These are phyloP conservation scores for Solenopsis invicta DNA, from an alignment of 1,140 invertebrate species.

Conservation along the genomic window DNA sequence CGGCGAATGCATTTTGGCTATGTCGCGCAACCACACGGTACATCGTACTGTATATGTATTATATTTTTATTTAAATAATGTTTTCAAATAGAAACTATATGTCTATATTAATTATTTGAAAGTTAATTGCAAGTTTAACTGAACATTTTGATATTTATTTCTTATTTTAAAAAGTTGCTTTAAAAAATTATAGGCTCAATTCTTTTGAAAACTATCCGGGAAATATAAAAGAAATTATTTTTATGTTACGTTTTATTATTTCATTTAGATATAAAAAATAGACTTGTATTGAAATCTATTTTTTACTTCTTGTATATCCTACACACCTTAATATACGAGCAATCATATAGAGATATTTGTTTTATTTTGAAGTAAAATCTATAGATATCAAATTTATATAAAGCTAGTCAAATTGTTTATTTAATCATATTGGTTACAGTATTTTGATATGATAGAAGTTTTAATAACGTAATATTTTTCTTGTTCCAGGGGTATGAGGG, in stretches of 20 bases:
- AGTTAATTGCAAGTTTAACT: slow-evolving; percentile 1
- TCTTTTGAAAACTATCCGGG: background rate
- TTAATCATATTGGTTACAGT: background rate
- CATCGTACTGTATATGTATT: background rate
- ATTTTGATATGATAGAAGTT: background rate
- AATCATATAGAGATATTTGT: background rate
- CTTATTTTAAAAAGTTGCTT: background rate
- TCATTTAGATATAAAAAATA: slow-evolving; percentile 12
- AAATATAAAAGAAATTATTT: background rate
- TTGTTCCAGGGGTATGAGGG: slow-evolving; percentile 98
- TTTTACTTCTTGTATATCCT: background rate
- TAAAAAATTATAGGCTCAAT: background rate
- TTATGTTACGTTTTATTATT: slow-evolving; percentile 2
- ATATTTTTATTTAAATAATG: slow-evolving; percentile 35
- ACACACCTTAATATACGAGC: background rate
- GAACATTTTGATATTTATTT: background rate
- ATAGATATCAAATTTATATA: background rate
- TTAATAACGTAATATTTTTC: slow-evolving; percentile 78
- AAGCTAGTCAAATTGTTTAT: slow-evolving; percentile 8
- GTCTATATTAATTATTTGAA: background rate
- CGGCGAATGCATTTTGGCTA: slow-evolving; percentile 7
- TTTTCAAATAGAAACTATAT: background rate
- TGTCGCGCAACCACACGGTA: background rate
- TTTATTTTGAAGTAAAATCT: slow-evolving; percentile 1
- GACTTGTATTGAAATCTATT: background rate